phyloP scores from a whole-genome alignment of 2,113 vertebrate genomes.

The Acinonyx jubatus region DNA sequence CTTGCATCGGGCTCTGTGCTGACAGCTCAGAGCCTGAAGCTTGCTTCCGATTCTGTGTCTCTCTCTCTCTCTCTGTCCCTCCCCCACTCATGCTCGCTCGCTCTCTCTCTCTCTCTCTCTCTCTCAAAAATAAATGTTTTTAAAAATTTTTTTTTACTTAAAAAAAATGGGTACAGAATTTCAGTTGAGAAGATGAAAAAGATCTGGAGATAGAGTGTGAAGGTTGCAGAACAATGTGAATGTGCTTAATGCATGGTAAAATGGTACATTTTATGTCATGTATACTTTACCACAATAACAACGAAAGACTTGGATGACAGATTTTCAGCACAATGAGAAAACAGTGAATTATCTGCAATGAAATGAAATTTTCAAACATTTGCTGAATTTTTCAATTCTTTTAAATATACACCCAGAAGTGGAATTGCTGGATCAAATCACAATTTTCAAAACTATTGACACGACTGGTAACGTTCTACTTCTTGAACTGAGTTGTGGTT shows the following conservation, averaged over 20 bases:
- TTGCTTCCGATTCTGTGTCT: too few species aligned
- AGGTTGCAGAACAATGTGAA: not conserved
- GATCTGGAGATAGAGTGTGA: not conserved
- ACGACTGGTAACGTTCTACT: not conserved
- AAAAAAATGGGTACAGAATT: not conserved
- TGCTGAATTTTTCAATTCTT: not conserved
- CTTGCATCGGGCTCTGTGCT: too few species aligned
- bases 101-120: too few species aligned
- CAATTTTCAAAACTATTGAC: not conserved
- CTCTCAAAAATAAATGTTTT: too few species aligned
- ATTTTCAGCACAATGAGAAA: not conserved
- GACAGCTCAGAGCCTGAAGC: too few species aligned
- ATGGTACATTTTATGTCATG: not conserved
- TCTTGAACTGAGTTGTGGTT: slow-evolving; percentile 11
- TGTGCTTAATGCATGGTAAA: not conserved
- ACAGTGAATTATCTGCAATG: not conserved
- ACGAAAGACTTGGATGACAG: not conserved
- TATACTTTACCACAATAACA: not conserved
- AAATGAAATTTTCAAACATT: slow-evolving; percentile 6
- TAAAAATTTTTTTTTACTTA: too few species aligned
- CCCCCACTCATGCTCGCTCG: too few species aligned
- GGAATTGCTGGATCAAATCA: not conserved
- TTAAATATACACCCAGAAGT: not conserved
- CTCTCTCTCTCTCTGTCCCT: too few species aligned
- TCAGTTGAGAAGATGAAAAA: slow-evolving; percentile 7